Percentiles rank a stretch among this genome's conserved stretches.
Conservation (phyloP, 2,797 vertebrate genomes). For the Tangara arthus region DNA sequence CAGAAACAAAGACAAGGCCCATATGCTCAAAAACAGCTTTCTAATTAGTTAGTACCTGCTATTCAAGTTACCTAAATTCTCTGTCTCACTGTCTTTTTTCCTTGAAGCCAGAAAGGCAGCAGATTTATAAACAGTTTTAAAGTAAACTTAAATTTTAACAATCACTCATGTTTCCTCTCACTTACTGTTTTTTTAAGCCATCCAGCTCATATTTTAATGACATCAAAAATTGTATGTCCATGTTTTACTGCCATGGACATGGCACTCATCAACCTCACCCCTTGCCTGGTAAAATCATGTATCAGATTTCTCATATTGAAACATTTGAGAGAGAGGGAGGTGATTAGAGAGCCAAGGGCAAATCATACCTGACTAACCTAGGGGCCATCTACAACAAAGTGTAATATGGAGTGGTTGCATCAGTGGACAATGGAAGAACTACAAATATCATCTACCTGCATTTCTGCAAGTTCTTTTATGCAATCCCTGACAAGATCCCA, state of each 20-base stretch:
- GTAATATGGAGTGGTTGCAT: neutral
- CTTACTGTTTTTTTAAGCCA: neutral
- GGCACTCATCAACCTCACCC: neutral
- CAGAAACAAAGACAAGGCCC: neutral
- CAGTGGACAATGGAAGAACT: neutral
- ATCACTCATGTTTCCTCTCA: neutral
- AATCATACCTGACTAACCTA: neutral
- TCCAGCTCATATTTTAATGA: neutral
- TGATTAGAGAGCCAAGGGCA: neutral
- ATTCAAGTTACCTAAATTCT: neutral
- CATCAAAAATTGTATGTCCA: neutral
- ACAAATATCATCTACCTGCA: neutral
- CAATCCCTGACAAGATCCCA: rapidly evolving
- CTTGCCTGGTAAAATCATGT: neutral
- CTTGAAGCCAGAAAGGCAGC: neutral
- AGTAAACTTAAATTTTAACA: neutral
- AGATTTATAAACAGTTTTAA: neutral
- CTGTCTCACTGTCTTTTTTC: neutral
- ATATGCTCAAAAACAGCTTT: neutral
- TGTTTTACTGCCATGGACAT: neutral
- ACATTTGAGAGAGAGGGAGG: neutral
- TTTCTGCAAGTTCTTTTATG: neutral
- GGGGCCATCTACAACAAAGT: rapidly evolving
- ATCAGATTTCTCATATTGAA: neutral
- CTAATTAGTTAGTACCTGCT: neutral